These are phyloP conservation scores for Drosophila algonquin DNA, from an alignment of 2,888 invertebrate genomes.

Conservation along the genomic window DNA sequence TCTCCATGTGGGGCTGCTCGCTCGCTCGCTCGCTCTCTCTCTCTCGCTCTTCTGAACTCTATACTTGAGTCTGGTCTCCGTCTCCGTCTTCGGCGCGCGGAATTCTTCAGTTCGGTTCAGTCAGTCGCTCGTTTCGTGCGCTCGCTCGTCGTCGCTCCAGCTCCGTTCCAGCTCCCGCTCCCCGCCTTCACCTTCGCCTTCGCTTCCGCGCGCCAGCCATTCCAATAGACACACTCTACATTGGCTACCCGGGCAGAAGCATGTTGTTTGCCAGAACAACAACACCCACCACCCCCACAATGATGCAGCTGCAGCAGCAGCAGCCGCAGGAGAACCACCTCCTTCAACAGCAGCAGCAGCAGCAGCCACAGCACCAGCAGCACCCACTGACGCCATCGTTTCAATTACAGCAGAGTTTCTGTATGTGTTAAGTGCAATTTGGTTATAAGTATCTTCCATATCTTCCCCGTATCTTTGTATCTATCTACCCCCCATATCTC, in stretches of 20 bases:
- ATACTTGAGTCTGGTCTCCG: constrained; percentile 46
- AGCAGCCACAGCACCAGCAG: constrained; percentile 55
- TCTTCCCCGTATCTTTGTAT: constrained; percentile 1
- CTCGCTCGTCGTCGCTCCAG: constrained; percentile 44
- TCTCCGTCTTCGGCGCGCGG: constrained; percentile 39
- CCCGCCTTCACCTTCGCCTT: neutral
- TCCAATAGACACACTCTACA: constrained; percentile 53
- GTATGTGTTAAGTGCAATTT: constrained; percentile 63
- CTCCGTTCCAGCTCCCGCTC: constrained; percentile 17
- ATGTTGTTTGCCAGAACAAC: constrained; percentile 73
- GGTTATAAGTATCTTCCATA: constrained; percentile 10
- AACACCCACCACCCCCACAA: constrained; percentile 23
- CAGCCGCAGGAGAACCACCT: constrained; percentile 22
- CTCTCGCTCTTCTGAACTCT: constrained; percentile 43
- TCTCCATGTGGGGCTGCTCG: constrained; percentile 14
- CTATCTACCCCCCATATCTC: neutral
- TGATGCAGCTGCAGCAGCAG: constrained; percentile 57
- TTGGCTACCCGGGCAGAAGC: constrained; percentile 57
- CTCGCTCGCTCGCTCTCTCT: constrained; percentile 18
- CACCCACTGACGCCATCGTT: constrained; percentile 54
- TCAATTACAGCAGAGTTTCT: constrained; percentile 61
- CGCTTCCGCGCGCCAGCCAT: constrained; percentile 33
- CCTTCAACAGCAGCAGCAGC: constrained; percentile 34
- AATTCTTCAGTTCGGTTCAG: constrained; percentile 66
- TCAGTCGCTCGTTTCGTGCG: constrained; percentile 67